Evolutionary conservation across 35 echinoderm and acorn worm species (phyloP).

Genomic region (Stichopus chloronotus): DNA sequence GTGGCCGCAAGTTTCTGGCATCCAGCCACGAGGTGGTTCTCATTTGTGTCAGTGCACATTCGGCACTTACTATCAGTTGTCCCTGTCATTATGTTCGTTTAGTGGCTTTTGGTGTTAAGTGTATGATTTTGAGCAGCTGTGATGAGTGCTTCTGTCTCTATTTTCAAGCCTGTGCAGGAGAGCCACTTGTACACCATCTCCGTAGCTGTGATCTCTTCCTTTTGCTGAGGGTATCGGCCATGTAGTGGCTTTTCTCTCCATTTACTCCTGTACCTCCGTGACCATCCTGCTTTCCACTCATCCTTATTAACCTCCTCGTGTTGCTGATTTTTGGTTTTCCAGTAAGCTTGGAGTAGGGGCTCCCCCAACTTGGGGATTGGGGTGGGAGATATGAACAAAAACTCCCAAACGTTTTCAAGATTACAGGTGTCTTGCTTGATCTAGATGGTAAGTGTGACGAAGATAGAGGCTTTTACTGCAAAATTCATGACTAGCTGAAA

Average conservation of each 20-base stretch:
- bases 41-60: not conserved
- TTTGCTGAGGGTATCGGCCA: not conserved
- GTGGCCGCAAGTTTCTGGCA: conserved; percentile 1
- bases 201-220: not conserved
- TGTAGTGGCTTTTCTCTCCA: not conserved
- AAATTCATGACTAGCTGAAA: no score
- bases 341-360: not conserved
- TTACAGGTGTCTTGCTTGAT: no score
- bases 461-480: no score
- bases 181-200: not conserved
- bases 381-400: no score
- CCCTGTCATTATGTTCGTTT: not conserved
- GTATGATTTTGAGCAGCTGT: not conserved
- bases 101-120: conserved; percentile 12
- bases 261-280: not conserved
- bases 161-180: not conserved
- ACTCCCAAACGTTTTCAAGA: no score
- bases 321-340: not conserved
- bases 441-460: no score
- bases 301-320: not conserved
- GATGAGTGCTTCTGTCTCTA: not conserved
- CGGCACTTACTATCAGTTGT: conserved; percentile 3
- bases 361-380: not conserved
- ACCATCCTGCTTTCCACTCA: not conserved
- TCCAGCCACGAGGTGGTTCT: conserved; percentile 2